Percentiles rank a stretch among this genome's conserved stretches.
phyloP scores from a whole-genome alignment of 2,113 vertebrate species.

The Grammomys dolichurus region DNA sequence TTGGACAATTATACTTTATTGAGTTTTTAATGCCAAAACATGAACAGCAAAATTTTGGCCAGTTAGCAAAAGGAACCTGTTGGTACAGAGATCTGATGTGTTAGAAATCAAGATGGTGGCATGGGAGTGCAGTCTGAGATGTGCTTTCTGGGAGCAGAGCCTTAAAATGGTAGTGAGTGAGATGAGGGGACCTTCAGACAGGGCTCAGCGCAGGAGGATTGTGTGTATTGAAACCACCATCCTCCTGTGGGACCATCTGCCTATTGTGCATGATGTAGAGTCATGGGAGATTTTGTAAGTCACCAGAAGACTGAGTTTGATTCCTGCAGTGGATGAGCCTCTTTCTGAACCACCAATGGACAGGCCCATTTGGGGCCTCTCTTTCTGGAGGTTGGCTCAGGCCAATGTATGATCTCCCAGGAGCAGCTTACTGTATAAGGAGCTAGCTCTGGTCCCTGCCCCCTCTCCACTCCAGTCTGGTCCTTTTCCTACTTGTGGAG shows the following conservation, averaged over 20 bases:
- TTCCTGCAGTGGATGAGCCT: background rate
- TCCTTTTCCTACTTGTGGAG: background rate
- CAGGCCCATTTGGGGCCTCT: background rate
- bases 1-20: conserved; percentile 18
- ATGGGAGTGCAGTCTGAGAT: background rate
- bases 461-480: background rate
- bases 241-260: conserved; percentile 8
- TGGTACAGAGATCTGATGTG: background rate
- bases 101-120: background rate
- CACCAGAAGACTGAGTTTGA: background rate
- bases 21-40: conserved; percentile 6
- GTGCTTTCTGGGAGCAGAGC: background rate
- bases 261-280: conserved; percentile 24
- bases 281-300: background rate
- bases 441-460: background rate
- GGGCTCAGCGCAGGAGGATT: background rate
- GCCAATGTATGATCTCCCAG: background rate
- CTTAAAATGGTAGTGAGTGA: background rate
- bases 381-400: background rate
- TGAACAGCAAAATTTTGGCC: background rate
- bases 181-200: background rate
- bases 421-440: background rate
- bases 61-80: background rate
- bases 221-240: background rate
- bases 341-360: conserved; percentile 20